A percentile compares a stretch with the other conserved stretches of the same genome.
Conservation (phyloP, 2,797 vertebrate species). For the Peromyscus melanophrys region DNA sequence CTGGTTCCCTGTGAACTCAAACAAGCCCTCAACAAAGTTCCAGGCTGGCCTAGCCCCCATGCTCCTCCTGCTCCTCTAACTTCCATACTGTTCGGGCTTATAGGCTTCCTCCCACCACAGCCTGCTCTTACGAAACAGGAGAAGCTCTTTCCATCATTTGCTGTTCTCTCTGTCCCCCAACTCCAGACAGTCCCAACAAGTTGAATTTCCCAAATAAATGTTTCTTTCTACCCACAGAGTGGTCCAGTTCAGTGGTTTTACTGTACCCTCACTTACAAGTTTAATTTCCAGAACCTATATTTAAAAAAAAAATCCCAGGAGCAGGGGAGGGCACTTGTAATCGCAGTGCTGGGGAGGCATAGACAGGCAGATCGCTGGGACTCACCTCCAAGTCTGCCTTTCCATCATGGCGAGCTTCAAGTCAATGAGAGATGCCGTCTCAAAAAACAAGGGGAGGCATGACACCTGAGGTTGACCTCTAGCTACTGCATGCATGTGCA, state of each 20-base stretch:
- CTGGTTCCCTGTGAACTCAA: not conserved
- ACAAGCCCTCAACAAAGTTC: not conserved
- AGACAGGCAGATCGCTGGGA: not conserved
- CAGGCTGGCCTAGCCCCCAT: not conserved
- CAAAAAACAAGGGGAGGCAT: not conserved
- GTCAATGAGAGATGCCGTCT: not conserved
- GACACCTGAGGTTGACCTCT: not conserved
- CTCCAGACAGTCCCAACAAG: not conserved
- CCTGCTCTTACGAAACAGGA: not conserved
- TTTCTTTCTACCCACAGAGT: not conserved
- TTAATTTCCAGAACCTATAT: too few relatives aligned
- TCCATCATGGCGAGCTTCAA: not conserved
- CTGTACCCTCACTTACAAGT: not conserved
- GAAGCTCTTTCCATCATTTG: not conserved
- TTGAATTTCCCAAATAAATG: not conserved
- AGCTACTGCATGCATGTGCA: too few relatives aligned
- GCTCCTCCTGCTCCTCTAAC: not conserved
- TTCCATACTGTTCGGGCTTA: not conserved
- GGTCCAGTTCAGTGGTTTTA: not conserved
- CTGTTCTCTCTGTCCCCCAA: not conserved
- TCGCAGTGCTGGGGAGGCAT: fast-evolving
- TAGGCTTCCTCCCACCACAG: not conserved
- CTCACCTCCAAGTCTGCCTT: not conserved
- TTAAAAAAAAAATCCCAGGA: not conserved
- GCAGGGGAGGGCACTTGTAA: too few relatives aligned